phyloP scores from a whole-genome alignment of 2,797 vertebrate genomes.

The Acestrorhynchus altus region DNA sequence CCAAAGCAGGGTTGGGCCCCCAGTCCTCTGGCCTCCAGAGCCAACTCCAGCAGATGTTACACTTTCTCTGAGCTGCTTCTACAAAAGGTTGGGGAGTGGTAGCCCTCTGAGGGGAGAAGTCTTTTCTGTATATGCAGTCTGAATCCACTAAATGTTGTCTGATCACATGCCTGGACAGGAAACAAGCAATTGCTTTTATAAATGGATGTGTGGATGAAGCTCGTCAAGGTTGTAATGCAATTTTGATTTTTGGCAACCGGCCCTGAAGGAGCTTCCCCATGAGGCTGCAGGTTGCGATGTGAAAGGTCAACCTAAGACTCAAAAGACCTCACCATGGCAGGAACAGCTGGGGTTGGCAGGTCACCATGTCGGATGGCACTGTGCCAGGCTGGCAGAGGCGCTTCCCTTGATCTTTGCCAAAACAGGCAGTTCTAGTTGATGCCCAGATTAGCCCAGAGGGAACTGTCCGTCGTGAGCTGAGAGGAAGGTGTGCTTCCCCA shows the following conservation, averaged over 20 bases:
- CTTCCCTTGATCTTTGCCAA: slow-evolving; percentile 47
- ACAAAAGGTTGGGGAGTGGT: slow-evolving; percentile 58
- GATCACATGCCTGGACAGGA: slow-evolving; percentile 39
- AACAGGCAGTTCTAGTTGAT: slow-evolving; percentile 40
- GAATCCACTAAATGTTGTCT: slow-evolving; percentile 37
- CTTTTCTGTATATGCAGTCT: slow-evolving; percentile 43
- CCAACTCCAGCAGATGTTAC: slow-evolving; percentile 52
- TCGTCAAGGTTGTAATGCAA: slow-evolving; percentile 43
- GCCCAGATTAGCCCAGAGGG: slow-evolving; percentile 34
- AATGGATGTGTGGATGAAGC: slow-evolving; percentile 12
- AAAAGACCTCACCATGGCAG: slow-evolving; percentile 42
- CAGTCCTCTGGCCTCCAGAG: slow-evolving; percentile 37
- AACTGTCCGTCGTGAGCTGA: slow-evolving; percentile 7
- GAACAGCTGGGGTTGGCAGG: slow-evolving; percentile 66
- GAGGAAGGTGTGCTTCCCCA: slow-evolving; percentile 40
- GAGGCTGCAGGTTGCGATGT: slow-evolving; percentile 45
- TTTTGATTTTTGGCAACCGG: slow-evolving; percentile 35
- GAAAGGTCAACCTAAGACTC: slow-evolving; percentile 62
- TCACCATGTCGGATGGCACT: slow-evolving; percentile 48
- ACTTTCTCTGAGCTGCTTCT: slow-evolving; percentile 47
- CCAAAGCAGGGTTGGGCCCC: slow-evolving; percentile 55
- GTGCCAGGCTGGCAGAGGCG: slow-evolving; percentile 40
- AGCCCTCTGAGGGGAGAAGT: slow-evolving; percentile 31
- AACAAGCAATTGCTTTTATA: slow-evolving; percentile 27
- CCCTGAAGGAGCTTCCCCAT: slow-evolving; percentile 11